Percentiles rank a stretch among this genome's conserved stretches.
These are phyloP conservation scores for Sinosuthora webbiana DNA, from an alignment of 2,113 vertebrate genomes.

Conservation along the genomic window DNA sequence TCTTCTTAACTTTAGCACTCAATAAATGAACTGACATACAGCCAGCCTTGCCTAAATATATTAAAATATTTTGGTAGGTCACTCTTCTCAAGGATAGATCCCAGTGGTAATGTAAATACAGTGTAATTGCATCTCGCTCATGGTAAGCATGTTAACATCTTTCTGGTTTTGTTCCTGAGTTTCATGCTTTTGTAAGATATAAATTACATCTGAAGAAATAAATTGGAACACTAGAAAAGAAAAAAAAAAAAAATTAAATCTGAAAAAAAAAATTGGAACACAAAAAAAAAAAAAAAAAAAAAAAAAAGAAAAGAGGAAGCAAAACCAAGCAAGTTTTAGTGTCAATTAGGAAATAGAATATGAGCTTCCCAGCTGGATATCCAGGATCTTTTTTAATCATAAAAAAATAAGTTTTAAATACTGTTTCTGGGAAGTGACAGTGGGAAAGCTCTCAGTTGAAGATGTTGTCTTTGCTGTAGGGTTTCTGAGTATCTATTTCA, in stretches of 20 bases:
- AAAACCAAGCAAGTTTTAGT: background rate
- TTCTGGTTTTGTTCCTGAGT: background rate
- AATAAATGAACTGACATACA: background rate
- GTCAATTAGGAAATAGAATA: background rate
- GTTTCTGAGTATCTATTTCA: background rate
- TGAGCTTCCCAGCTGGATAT: background rate
- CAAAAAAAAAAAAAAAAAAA: background rate
- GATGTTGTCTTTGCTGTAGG: background rate
- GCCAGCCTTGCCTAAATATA: background rate
- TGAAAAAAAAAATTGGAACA: background rate
- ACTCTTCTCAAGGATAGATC: background rate
- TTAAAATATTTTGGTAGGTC: background rate
- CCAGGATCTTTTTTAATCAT: background rate
- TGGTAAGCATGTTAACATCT: background rate
- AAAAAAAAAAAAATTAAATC: background rate
- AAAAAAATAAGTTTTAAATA: background rate
- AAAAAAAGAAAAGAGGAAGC: background rate
- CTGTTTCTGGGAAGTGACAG: background rate
- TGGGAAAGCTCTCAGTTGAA: background rate
- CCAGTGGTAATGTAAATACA: background rate
- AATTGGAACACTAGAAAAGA: background rate
- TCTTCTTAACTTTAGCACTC: background rate
- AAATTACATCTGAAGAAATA: background rate
- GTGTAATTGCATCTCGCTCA: background rate
- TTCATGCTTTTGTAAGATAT: background rate